A percentile compares a stretch with the other conserved stretches of the same genome.
Evolutionary conservation across 2,113 vertebrate species (phyloP).

Genomic region (Clupea harengus): DNA sequence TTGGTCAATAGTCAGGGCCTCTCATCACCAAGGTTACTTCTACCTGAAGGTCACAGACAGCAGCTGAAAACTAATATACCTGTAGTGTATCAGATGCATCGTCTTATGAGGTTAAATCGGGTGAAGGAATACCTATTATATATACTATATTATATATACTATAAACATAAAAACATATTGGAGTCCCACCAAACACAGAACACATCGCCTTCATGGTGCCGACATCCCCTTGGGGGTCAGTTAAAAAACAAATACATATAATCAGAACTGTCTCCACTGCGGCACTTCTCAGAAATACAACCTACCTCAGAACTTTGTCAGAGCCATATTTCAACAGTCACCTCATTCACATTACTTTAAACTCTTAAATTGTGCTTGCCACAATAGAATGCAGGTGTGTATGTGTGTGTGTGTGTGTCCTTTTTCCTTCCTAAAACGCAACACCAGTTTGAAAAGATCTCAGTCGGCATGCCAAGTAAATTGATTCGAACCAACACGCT

Average conservation of each 20-base stretch:
- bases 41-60: not conserved
- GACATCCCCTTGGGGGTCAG: not conserved
- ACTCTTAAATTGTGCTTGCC: not conserved
- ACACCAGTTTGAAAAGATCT: not conserved
- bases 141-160: too few relatives aligned
- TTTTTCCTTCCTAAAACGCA: not conserved
- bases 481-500: slow-evolving; percentile 23
- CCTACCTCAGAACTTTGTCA: not conserved
- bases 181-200: too few relatives aligned
- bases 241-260: not conserved
- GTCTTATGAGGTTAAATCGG: not conserved
- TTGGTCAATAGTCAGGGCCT: too few relatives aligned
- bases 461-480: not conserved
- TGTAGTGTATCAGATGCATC: not conserved
- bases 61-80: not conserved
- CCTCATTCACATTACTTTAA: not conserved
- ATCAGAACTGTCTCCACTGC: not conserved
- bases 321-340: not conserved
- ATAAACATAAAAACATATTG: too few relatives aligned
- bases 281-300: not conserved
- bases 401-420: not conserved
- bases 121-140: too few relatives aligned
- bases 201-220: too few relatives aligned
- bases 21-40: not conserved
- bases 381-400: not conserved